Conservation (phyloP, 1,140 invertebrate species). For the Orchesella cincta region DNA sequence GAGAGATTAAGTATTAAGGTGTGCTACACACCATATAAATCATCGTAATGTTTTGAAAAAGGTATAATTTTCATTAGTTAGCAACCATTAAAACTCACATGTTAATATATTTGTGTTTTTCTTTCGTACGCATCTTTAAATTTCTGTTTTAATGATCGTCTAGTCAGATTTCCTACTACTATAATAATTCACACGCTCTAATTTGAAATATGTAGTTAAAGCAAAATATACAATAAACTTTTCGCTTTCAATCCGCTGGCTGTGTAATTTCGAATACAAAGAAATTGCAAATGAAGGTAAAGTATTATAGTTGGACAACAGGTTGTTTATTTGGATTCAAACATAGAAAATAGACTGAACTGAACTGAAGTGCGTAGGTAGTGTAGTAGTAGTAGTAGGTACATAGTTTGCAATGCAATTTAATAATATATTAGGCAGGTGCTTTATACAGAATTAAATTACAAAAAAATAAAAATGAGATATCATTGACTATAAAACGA, state of each 20-base stretch:
- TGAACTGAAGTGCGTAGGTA: background rate
- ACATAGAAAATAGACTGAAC: background rate
- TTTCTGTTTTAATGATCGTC: background rate
- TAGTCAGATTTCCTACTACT: background rate
- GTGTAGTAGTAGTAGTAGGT: background rate
- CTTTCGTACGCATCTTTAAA: no score
- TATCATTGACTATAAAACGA: background rate
- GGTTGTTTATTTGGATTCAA: background rate
- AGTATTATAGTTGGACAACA: no score
- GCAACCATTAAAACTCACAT: no score
- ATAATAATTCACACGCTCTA: background rate
- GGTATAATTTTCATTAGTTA: no score
- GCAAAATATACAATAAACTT: background rate
- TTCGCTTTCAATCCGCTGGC: background rate
- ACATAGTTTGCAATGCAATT: background rate
- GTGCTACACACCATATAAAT: no score
- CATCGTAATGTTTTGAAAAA: no score
- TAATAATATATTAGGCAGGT: background rate
- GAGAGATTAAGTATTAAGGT: no score
- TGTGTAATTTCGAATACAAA: background rate
- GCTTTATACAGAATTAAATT: conserved; percentile 14
- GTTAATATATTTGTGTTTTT: no score
- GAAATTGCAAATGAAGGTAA: no score
- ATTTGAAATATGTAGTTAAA: background rate
- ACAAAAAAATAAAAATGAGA: conserved; percentile 1